These are phyloP conservation scores for Columba guinea DNA, from an alignment of 2,797 vertebrate genomes.

Conservation along the genomic window DNA sequence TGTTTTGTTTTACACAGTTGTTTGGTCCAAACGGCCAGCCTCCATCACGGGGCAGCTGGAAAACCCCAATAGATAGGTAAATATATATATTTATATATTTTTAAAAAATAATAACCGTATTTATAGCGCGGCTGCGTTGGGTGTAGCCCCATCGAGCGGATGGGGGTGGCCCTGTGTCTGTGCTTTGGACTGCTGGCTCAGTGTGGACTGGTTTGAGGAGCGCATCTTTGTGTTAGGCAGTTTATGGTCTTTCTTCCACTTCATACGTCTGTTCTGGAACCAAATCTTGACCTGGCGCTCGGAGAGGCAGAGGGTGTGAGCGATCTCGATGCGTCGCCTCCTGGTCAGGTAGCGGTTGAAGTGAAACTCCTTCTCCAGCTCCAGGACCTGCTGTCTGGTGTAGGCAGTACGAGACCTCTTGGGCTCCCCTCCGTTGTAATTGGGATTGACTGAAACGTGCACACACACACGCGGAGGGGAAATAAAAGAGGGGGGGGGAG, in stretches of 20 bases:
- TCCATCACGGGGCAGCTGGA: conserved; percentile 33
- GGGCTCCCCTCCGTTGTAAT: conserved; percentile 95
- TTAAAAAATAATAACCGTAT: not conserved
- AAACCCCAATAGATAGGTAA: conserved; percentile 39
- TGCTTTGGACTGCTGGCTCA: conserved; percentile 89
- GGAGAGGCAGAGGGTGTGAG: conserved; percentile 95
- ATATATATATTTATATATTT: conserved; percentile 28
- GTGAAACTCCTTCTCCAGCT: conserved; percentile 99
- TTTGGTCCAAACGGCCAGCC: conserved; percentile 64
- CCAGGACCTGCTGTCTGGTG: conserved; percentile 97
- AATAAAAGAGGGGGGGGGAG: conserved; percentile 43
- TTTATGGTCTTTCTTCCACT: conserved; percentile 99
- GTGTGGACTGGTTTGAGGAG: conserved; percentile 85
- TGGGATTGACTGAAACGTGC: conserved; percentile 88
- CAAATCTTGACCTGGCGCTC: conserved; percentile 99
- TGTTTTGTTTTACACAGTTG: conserved; percentile 55
- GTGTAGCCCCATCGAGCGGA: conserved; percentile 81
- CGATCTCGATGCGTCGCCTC: conserved; percentile 96
- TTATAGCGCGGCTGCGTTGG: conserved; percentile 73
- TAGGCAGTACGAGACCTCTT: conserved; percentile 99
- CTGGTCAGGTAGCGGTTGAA: conserved; percentile 99
- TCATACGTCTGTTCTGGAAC: conserved; percentile 99
- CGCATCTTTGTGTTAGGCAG: conserved; percentile 99
- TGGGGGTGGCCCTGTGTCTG: conserved; percentile 87
- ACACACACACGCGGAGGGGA: conserved; percentile 32